phyloP scores from a whole-genome alignment of 2,888 invertebrate genomes.

The Habroteleia sp. region DNA sequence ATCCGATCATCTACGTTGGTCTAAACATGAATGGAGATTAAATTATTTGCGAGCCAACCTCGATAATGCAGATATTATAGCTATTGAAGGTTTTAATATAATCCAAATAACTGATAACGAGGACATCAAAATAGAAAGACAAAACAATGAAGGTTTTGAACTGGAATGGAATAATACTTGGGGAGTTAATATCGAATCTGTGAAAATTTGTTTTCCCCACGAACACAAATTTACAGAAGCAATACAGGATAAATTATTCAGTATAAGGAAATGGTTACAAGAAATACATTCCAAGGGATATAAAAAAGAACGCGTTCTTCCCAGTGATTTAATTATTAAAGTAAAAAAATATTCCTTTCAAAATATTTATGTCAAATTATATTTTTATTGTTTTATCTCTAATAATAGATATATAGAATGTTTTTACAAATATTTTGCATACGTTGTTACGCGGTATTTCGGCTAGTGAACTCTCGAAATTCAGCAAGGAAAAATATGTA shows the following conservation, averaged over 20 bases:
- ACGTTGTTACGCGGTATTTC: too few relatives aligned
- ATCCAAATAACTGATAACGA: conserved; percentile 84
- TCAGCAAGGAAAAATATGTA: too few relatives aligned
- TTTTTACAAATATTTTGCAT: too few relatives aligned
- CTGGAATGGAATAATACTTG: conserved; percentile 88
- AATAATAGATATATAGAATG: too few relatives aligned
- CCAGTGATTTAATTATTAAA: conserved; percentile 94
- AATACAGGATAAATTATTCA: conserved; percentile 93
- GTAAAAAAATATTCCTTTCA: conserved; percentile 78
- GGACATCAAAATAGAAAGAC: conserved; percentile 87
- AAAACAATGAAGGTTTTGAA: conserved; percentile 88
- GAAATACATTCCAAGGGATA: conserved; percentile 86
- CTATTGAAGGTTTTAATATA: conserved; percentile 86
- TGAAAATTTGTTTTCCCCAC: conserved; percentile 91
- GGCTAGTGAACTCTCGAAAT: too few relatives aligned
- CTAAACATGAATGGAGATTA: conserved; percentile 76
- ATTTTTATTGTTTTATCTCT: too few relatives aligned
- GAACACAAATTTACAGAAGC: conserved; percentile 94
- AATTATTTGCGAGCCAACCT: conserved; percentile 82
- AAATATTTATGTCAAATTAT: too few relatives aligned
- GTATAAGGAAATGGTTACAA: conserved; percentile 96
- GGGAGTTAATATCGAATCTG: conserved; percentile 85
- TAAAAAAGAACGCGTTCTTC: conserved; percentile 87
- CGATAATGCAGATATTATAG: conserved; percentile 88
- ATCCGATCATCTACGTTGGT: conserved; percentile 77